Base-by-base conservation (phyloP, 2,888 invertebrate genomes). In the Lepidochrysops patricia region DNA sequence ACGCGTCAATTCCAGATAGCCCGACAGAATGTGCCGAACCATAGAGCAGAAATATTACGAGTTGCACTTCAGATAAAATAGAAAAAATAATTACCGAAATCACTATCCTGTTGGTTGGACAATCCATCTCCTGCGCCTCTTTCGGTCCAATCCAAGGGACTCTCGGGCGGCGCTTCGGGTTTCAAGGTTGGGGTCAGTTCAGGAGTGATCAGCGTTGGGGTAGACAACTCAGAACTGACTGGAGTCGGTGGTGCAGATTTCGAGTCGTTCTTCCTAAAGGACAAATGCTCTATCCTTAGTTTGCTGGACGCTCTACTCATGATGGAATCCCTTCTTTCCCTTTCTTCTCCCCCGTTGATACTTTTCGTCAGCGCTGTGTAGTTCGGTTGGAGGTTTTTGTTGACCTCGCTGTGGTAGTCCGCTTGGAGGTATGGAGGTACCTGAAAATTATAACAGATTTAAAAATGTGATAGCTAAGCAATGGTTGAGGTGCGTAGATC, bases 31-130 rank as follows among this genome's bases (percentile, higher is more conserved):
- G n/a, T n/a, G n/a, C n/a, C n/a, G n/a, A n/a, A n/a, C n/a, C n/a
- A n/a, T n/a, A n/a, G n/a, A n/a, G n/a, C n/a, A n/a, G n/a, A n/a
- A n/a, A n/a, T n/a, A n/a, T n/a, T n/a, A n/a, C n/a, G n/a, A n/a
- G n/a, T n/a, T n/a, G n/a, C n/a, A n/a, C n/a, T n/a, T 48, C 13
- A 9, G 26, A 9, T 49, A 9, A 15, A 35, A 32, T n/a, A 34
- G n/a, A 3, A 34, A 26, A 7, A 25, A 25, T n/a, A n/a, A 74
- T 85, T 83, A 92, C 94, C 94, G 76, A 95, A 95, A 78, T 96
- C 96, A 62, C 95, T 95, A 78, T 96, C 96, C 32, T 95, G 96
- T 75, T 95, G 96, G 79, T 94, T 94, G 13, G 96, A 96, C 65
- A 95, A 94, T 1, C 96, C 97, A 76, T 97, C 97, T 0, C 93